Conservation (phyloP, 2,113 vertebrate genomes). For the Oenanthe melanoleuca region DNA sequence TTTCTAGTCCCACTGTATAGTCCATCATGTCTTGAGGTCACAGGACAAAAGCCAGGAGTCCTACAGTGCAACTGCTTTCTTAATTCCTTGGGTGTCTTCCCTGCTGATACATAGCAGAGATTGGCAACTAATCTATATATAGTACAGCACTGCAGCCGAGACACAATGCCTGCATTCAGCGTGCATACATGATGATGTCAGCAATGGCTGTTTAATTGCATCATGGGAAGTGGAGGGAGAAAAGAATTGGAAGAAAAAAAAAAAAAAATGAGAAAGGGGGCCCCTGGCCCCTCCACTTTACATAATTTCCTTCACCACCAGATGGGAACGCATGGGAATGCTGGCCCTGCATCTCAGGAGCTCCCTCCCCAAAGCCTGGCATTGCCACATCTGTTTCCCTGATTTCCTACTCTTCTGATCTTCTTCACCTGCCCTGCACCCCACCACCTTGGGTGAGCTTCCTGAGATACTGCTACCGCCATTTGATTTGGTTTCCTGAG, state of each 20-base stretch:
- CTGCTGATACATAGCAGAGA: conserved; percentile 55
- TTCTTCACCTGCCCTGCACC: conserved; percentile 66
- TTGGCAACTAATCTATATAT: conserved; percentile 64
- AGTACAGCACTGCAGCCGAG: conserved; percentile 24
- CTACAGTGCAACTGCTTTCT: conserved; percentile 4
- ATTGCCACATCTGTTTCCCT: conserved; percentile 67
- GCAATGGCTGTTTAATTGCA: conserved; percentile 60
- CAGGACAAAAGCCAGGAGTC: background rate
- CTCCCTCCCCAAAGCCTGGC: conserved; percentile 44
- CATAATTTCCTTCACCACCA: conserved; percentile 50
- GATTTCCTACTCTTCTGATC: conserved; percentile 65
- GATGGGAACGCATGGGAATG: conserved; percentile 49
- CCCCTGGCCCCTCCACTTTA: conserved; percentile 43
- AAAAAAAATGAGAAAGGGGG: background rate
- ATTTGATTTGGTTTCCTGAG: conserved; percentile 62
- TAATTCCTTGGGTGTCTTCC: conserved; percentile 62
- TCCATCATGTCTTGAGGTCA: background rate
- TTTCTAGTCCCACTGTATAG: background rate
- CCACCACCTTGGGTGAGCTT: conserved; percentile 58
- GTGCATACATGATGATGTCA: conserved; percentile 49
- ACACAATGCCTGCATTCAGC: conserved; percentile 68
- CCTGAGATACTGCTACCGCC: conserved; percentile 55
- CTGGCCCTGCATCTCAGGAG: background rate
- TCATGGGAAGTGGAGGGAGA: conserved; percentile 55
- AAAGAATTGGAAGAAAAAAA: conserved; percentile 33